phyloP scores from a whole-genome alignment of 2,888 invertebrate genomes.

The Lepetodrilus schrolli region DNA sequence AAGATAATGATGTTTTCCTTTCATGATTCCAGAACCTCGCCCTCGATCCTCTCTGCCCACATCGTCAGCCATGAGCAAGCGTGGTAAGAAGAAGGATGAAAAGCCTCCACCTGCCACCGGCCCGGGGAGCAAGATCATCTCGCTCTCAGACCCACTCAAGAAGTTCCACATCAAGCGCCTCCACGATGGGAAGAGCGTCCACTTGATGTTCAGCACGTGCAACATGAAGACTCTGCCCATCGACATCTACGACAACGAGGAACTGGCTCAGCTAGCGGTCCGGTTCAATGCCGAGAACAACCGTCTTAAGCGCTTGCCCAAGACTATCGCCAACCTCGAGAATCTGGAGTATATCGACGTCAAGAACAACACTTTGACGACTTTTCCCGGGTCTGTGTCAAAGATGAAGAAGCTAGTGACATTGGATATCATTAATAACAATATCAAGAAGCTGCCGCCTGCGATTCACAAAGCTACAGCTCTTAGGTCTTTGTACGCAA shows the following conservation, averaged over 20 bases:
- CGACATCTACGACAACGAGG: conserved; percentile 73
- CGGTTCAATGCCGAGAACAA: conserved; percentile 71
- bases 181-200: conserved; percentile 58
- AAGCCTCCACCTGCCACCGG: conserved; percentile 74
- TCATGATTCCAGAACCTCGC: too few relatives aligned
- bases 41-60: neutral
- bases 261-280: conserved; percentile 62
- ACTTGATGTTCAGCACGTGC: conserved; percentile 62
- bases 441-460: conserved; percentile 67
- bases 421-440: conserved; percentile 69
- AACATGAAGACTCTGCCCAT: conserved; percentile 69
- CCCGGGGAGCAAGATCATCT: conserved; percentile 72
- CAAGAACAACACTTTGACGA: conserved; percentile 64
- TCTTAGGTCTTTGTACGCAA: conserved; percentile 58
- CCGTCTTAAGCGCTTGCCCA: conserved; percentile 70
- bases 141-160: conserved; percentile 69
- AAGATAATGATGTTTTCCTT: too few relatives aligned
- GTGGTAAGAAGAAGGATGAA: conserved; percentile 71
- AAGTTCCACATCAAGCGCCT: conserved; percentile 64
- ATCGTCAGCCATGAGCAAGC: conserved; percentile 47
- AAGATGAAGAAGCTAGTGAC: conserved; percentile 60
- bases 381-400: conserved; percentile 65
- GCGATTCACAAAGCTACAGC: conserved; percentile 70
- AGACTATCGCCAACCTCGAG: conserved; percentile 61
- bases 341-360: conserved; percentile 65